A percentile compares a stretch with the other conserved stretches of the same genome.
Conservation (phyloP, 1,140 invertebrate genomes). For the Thaumetopoea pityocampa region DNA sequence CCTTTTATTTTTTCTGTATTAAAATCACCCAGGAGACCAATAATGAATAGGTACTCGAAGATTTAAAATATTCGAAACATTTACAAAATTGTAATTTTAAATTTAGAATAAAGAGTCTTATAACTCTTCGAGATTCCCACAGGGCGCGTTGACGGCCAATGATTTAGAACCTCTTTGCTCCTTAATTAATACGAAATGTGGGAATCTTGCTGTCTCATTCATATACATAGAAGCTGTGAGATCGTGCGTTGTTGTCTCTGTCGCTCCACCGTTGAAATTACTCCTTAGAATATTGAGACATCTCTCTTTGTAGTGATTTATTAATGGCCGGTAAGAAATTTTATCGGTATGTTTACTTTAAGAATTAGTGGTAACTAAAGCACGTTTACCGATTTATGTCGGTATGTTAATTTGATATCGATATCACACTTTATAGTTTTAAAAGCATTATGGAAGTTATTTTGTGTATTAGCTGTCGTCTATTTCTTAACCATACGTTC, state of each 20-base stretch:
- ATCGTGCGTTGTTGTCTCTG: slow-evolving; percentile 28
- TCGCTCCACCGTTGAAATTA: slow-evolving; percentile 42
- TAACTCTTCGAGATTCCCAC: slow-evolving; percentile 70
- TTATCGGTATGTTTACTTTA: slow-evolving; percentile 71
- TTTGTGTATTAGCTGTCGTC: too few species aligned
- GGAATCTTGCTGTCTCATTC: slow-evolving; percentile 40
- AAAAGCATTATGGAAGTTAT: too few species aligned
- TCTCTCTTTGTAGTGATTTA: slow-evolving; percentile 62
- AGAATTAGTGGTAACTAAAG: slow-evolving; percentile 63
- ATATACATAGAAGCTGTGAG: slow-evolving; percentile 14
- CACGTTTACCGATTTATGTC: slow-evolving; percentile 53
- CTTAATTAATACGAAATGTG: slow-evolving; percentile 61
- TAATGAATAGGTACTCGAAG: slow-evolving; percentile 27
- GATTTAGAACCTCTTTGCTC: slow-evolving; percentile 58
- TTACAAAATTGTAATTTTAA: slow-evolving; percentile 72
- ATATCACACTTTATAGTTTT: slow-evolving; percentile 44
- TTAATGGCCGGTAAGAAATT: slow-evolving; percentile 46
- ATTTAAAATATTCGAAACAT: slow-evolving; percentile 61
- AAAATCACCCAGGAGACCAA: slow-evolving; percentile 47
- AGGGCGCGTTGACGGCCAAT: slow-evolving; percentile 68
- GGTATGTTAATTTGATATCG: slow-evolving; percentile 48
- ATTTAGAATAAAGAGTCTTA: slow-evolving; percentile 71
- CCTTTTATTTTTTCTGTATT: slow-evolving; percentile 27
- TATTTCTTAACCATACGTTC: too few species aligned
- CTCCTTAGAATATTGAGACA: slow-evolving; percentile 61